phyloP scores from a whole-genome alignment of 2,113 vertebrate species.

The Donacobius atricapilla region DNA sequence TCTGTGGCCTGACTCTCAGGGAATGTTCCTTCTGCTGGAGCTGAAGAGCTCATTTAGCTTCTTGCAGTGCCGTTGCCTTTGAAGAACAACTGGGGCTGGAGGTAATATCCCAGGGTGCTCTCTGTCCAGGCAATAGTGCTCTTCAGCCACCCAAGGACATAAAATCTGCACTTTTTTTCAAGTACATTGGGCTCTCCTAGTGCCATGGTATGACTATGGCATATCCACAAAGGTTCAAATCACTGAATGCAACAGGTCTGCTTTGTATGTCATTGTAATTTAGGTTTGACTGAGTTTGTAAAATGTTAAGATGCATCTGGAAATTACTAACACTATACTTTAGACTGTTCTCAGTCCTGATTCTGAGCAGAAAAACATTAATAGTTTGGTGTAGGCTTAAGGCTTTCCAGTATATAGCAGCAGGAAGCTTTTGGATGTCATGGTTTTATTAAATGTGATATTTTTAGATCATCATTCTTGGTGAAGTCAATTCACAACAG shows the following conservation, averaged over 20 bases:
- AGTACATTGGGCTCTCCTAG: fast-evolving
- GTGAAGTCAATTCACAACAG: neutral
- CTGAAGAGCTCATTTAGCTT: neutral
- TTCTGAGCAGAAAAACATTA: neutral
- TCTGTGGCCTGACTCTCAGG: neutral
- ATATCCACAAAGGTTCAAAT: neutral
- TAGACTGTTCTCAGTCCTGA: neutral
- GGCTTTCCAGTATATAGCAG: neutral
- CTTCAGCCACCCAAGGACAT: neutral
- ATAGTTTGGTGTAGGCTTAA: neutral
- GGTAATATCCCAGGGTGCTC: neutral
- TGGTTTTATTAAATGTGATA: neutral
- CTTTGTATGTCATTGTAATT: neutral
- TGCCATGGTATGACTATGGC: neutral
- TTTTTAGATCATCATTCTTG: neutral
- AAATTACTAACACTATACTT: neutral
- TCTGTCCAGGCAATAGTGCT: neutral
- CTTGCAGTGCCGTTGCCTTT: fast-evolving
- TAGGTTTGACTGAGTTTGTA: neutral
- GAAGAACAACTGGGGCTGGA: neutral
- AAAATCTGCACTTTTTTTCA: neutral
- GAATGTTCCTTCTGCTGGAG: neutral
- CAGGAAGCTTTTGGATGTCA: neutral
- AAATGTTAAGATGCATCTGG: neutral
- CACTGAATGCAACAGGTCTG: neutral